Conservation (phyloP, 1,140 invertebrate species). For the Parasteatoda tepidariorum region DNA sequence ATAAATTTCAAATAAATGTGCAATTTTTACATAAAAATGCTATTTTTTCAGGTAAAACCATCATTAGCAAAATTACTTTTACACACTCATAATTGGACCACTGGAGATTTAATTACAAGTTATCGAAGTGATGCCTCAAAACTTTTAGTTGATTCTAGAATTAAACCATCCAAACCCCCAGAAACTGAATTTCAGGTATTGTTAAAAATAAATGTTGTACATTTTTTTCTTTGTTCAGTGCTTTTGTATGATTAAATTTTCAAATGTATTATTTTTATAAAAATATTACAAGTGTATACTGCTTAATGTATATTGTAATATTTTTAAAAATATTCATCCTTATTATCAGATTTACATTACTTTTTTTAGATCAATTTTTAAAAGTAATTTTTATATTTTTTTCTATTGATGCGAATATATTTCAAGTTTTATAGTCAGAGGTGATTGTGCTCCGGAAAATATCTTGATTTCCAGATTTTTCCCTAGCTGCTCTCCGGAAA, state of each 20-base stretch:
- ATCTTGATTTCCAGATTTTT: too few relatives aligned
- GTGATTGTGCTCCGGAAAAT: too few relatives aligned
- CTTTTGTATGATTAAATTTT: too few relatives aligned
- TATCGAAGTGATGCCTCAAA: slow-evolving; percentile 76
- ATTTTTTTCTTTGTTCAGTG: not conserved
- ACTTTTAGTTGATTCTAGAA: slow-evolving; percentile 80
- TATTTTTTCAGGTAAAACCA: slow-evolving; percentile 79
- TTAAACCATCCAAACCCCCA: slow-evolving; percentile 77
- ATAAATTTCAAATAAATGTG: too few relatives aligned
- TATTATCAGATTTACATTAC: too few relatives aligned
- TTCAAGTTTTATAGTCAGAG: too few relatives aligned
- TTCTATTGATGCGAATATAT: too few relatives aligned
- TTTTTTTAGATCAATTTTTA: too few relatives aligned
- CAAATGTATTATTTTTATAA: not conserved
- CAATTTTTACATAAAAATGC: not conserved
- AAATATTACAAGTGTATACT: not conserved
- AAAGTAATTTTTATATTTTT: too few relatives aligned
- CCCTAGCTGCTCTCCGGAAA: too few relatives aligned
- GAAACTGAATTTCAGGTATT: slow-evolving; percentile 63
- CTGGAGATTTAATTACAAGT: slow-evolving; percentile 81
- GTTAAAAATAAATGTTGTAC: not conserved
- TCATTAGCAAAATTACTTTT: slow-evolving; percentile 92
- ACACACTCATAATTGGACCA: slow-evolving; percentile 88
- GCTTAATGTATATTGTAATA: not conserved
- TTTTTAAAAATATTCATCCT: not conserved